Percentiles rank a stretch among this genome's conserved stretches.
Conservation (phyloP, 92 coral and sea anemone genomes). For the Parazoanthus darwini region DNA sequence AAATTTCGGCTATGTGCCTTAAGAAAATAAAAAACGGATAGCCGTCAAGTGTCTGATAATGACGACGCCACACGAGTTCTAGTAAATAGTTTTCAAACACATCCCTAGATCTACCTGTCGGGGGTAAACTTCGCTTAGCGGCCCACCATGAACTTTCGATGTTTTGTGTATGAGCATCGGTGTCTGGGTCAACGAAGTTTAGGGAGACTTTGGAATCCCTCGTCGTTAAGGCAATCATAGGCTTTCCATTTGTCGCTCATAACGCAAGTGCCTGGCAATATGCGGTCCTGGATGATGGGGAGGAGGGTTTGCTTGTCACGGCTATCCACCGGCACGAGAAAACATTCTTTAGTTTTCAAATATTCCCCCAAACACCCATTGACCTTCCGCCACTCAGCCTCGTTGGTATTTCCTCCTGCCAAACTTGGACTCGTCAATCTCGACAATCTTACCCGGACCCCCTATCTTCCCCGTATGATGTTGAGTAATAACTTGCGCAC, state of each 20-base stretch:
- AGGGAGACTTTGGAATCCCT: neutral
- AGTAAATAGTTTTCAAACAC: neutral
- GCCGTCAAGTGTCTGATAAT: neutral
- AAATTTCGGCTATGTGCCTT: too few species aligned
- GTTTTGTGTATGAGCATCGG: neutral
- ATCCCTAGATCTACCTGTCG: neutral
- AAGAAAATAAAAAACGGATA: neutral
- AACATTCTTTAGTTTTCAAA: neutral
- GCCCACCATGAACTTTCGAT: slow-evolving; percentile 8
- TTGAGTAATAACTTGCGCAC: too few species aligned
- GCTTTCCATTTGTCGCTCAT: slow-evolving; percentile 5
- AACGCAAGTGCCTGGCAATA: neutral
- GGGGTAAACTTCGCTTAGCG: neutral
- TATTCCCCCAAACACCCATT: slow-evolving; percentile 14
- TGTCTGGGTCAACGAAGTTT: neutral
- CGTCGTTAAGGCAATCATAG: slow-evolving; percentile 11
- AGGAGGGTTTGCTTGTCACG: neutral
- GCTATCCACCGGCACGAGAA: neutral
- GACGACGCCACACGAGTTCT: neutral
- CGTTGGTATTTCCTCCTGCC: neutral
- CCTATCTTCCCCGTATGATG: too few species aligned
- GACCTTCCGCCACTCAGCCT: neutral
- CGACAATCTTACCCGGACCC: too few species aligned
- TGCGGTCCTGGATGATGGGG: neutral
- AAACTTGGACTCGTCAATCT: too few species aligned